Conservation (phyloP, 2,888 invertebrate species). For the Entomobrya proxima region DNA sequence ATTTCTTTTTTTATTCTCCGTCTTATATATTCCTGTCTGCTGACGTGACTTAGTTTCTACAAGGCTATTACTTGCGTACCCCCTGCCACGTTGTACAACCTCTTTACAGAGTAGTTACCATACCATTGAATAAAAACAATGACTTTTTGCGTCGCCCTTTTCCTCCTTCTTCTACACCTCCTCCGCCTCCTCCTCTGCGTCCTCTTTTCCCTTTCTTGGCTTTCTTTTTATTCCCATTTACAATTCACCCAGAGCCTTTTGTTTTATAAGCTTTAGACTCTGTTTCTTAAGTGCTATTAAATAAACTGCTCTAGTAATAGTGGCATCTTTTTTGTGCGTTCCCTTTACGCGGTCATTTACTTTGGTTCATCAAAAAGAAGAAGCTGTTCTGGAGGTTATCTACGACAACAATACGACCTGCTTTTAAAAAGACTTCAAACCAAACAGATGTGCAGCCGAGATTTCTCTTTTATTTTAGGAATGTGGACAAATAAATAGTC, state of each 20-base stretch:
- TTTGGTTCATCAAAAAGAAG: constrained; percentile 61
- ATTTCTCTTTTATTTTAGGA: not conserved
- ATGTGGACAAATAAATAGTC: not conserved
- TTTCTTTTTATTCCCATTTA: not conserved
- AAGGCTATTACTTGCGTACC: constrained; percentile 23
- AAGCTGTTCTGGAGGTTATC: constrained; percentile 57
- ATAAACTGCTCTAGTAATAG: constrained; percentile 7
- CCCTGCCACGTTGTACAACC: constrained; percentile 45
- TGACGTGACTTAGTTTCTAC: not conserved
- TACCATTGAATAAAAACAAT: constrained; percentile 60
- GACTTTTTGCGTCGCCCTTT: constrained; percentile 43
- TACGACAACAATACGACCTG: constrained; percentile 2
- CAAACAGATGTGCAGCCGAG: not conserved
- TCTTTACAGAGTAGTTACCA: constrained; percentile 37
- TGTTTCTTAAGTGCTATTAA: constrained; percentile 20
- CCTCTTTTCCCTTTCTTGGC: not conserved
- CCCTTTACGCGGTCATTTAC: constrained; percentile 11
- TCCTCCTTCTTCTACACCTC: not conserved
- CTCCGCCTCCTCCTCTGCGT: not conserved
- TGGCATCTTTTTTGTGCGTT: not conserved
- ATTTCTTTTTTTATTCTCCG: not conserved
- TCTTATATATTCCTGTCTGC: too few species aligned
- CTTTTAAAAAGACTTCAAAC: not conserved
- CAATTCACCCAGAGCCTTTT: not conserved
- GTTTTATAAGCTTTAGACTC: not conserved